Base-by-base conservation (phyloP, 2,888 invertebrate species). In the Itoplectis maculator region DNA sequence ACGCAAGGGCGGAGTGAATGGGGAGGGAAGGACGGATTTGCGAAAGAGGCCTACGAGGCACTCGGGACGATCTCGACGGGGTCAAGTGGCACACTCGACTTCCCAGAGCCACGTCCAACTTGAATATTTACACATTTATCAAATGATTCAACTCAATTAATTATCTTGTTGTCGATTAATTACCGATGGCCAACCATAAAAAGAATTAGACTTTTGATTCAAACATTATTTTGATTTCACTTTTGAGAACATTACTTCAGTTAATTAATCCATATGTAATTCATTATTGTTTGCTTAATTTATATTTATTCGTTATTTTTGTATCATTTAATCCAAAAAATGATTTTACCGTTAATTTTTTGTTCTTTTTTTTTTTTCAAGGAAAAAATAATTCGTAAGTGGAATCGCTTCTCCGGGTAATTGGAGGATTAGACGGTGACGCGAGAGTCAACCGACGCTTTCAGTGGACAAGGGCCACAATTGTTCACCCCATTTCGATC, bases 401-500 rank as follows among this genome's bases (percentile, higher is more conserved):
- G 40, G 40, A 18, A 37, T 9, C 0, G 8, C 18, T 61, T 37
- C 9, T 7, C 9, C 18, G 2, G 37, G 11, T 40, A 40, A 40
- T 61, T 61, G 37, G 3, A 40, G 18, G 15, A 61, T 61, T 18
- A 4, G 9, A 40, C 37, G 61, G 2, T 15, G 40, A 61, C 7
- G 18, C 18, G 40, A 37, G 15, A 37, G 18, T 61, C 15, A 18
- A 61, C n/a, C 37, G 15, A 61, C 11, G 37, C 61, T 9, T 40
- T 0, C 15, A 15, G 9, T 15, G 37, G 61, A 61, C 61, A 61
- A 61, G 61, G 61, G 18, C 15, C 15, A 15, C 61, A 11, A 61
- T 61, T 61, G 61, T 61, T 61, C 61, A 61, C 40, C 18, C 40
- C 61, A 9, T 15, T 35, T 59, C 59, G 15, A 61, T 61, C 15